Percentiles rank a stretch among this genome's conserved stretches.
Conservation (phyloP, 2,888 invertebrate genomes). For the Volucella bombylans region DNA sequence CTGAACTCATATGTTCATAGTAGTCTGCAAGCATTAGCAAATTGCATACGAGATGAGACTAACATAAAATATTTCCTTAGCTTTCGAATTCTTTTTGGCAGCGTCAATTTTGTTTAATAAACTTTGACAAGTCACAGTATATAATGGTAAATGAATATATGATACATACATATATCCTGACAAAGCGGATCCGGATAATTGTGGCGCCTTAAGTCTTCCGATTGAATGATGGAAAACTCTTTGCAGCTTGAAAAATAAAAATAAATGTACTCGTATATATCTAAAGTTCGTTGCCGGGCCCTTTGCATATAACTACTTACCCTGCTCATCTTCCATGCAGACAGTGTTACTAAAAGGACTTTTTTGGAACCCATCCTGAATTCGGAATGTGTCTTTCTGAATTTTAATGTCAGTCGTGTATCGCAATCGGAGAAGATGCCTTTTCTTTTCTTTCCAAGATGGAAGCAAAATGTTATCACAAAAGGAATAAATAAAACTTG, state of each 20-base stretch:
- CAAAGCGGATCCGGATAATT: not conserved
- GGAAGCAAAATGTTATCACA: constrained; percentile 18
- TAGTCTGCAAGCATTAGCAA: constrained; percentile 21
- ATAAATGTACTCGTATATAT: not conserved
- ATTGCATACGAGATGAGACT: constrained; percentile 9
- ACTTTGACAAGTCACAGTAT: constrained; percentile 10
- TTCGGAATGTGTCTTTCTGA: constrained; percentile 5
- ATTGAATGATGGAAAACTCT: not conserved
- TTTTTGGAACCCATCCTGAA: not conserved
- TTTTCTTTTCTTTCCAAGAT: constrained; percentile 5
- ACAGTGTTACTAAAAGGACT: not conserved
- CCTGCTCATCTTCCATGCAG: no score
- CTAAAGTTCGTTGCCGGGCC: not conserved
- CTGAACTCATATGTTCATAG: not conserved
- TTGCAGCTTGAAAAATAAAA: not conserved
- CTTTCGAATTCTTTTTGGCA: constrained; percentile 9
- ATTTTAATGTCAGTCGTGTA: constrained; percentile 24
- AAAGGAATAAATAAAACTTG: constrained; percentile 28
- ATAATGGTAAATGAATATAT: no score
- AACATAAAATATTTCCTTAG: constrained; percentile 9
- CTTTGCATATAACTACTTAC: not conserved
- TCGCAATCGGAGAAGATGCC: constrained; percentile 12
- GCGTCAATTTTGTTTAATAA: not conserved
- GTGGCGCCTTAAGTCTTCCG: constrained; percentile 24
- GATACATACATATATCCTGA: no score